Evolutionary conservation across 2,888 invertebrate species (phyloP).

Genomic region (Meteorus colon): DNA sequence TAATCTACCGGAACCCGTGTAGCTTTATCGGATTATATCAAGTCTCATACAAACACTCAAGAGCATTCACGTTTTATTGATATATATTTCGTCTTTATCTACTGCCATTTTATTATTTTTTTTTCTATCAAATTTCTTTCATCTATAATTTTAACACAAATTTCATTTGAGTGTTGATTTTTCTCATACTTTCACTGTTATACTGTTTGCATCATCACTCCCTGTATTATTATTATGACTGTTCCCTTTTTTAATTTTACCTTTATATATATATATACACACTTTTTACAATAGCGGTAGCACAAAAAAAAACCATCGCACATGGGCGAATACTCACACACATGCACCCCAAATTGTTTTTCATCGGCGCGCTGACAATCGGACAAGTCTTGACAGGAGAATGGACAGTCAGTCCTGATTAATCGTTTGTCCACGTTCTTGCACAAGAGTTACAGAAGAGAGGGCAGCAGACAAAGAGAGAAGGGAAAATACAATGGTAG

Average conservation of each 20-base stretch:
- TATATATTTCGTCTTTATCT: background rate
- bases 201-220: background rate
- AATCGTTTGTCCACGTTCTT: conserved; percentile 31
- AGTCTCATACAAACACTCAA: conserved; percentile 23
- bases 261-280: too few species aligned
- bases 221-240: conserved; percentile 14
- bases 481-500: background rate
- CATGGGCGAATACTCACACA: background rate
- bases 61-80: conserved; percentile 2
- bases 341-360: conserved; percentile 34
- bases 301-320: conserved; percentile 22
- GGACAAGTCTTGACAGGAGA: conserved; percentile 30
- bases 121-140: background rate
- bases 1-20: conserved; percentile 49
- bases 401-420: conserved; percentile 32
- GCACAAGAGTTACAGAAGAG: background rate
- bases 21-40: conserved; percentile 51
- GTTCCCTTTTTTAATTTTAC: conserved; percentile 9
- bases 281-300: conserved; percentile 1
- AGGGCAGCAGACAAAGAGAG: too few species aligned
- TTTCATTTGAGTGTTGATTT: background rate
- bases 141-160: background rate
- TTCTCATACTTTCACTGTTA: background rate
- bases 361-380: conserved; percentile 7
- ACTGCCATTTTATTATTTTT: conserved; percentile 1